These are phyloP conservation scores for Charanyca ferruginea DNA, from an alignment of 2,888 invertebrate species.

Conservation along the genomic window DNA sequence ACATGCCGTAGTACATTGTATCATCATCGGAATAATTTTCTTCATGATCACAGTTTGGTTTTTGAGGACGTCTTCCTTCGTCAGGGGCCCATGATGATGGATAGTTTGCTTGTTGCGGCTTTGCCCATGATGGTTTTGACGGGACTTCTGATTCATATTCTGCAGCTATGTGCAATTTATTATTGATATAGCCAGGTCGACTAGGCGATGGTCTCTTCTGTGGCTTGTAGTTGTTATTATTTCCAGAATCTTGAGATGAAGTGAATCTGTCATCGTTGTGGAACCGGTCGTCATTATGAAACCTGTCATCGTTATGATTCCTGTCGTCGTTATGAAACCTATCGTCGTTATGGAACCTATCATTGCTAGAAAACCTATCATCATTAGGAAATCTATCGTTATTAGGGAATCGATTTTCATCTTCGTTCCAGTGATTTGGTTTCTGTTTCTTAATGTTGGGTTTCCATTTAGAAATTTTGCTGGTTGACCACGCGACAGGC, in stretches of 20 bases:
- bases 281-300: conserved; percentile 43
- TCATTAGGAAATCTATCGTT: conserved; percentile 58
- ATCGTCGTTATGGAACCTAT: conserved; percentile 64
- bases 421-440: conserved; percentile 84
- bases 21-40: conserved; percentile 79
- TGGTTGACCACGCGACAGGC: conserved; percentile 95
- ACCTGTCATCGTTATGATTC: conserved; percentile 52
- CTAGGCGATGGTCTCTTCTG: conserved; percentile 80
- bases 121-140: conserved; percentile 84
- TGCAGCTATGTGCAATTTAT: conserved; percentile 79
- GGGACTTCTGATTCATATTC: conserved; percentile 84
- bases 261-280: conserved; percentile 64
- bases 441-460: conserved; percentile 91
- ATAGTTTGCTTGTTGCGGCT: conserved; percentile 76
- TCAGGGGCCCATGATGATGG: conserved; percentile 84
- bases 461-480: conserved; percentile 96
- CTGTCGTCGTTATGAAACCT: conserved; percentile 40
- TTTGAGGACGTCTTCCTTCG: conserved; percentile 83
- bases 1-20: conserved; percentile 81
- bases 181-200: conserved; percentile 84
- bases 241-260: conserved; percentile 75
- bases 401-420: conserved; percentile 77
- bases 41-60: conserved; percentile 85
- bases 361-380: conserved; percentile 34
- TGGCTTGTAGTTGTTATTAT: conserved; percentile 74